Evolutionary conservation across 1,140 invertebrate genomes (phyloP).

Genomic region (Sinonovacula constricta): DNA sequence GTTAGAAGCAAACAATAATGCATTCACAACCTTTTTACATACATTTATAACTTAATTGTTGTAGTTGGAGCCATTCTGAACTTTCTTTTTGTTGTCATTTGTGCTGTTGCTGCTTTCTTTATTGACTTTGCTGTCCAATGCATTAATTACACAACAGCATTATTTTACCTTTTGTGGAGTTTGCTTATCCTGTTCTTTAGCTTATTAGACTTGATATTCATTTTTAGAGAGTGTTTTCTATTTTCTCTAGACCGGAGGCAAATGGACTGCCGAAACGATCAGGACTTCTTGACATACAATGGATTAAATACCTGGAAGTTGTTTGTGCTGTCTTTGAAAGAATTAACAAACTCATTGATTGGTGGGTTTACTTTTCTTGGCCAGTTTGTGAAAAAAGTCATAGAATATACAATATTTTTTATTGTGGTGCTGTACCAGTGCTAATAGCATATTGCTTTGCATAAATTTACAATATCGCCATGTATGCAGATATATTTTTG

Average conservation of each 20-base stretch:
- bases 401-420: conserved; percentile 23
- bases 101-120: conserved; percentile 12
- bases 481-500: conserved; percentile 38
- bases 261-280: conserved; percentile 51
- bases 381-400: neutral
- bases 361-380: conserved; percentile 36
- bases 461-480: conserved; percentile 17
- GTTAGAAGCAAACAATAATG: conserved; percentile 28
- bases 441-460: conserved; percentile 2
- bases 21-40: conserved; percentile 5
- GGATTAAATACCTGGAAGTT: conserved; percentile 38
- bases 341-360: conserved; percentile 37
- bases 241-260: conserved; percentile 49
- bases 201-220: conserved; percentile 50
- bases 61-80: conserved; percentile 13
- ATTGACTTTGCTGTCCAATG: conserved; percentile 56
- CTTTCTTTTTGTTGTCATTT: conserved; percentile 21
- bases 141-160: conserved; percentile 47
- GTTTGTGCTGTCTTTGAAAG: conserved; percentile 29
- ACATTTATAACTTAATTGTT: conserved; percentile 1
- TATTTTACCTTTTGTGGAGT: conserved; percentile 58
- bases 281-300: conserved; percentile 36
- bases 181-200: conserved; percentile 51
- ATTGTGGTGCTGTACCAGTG: conserved; percentile 14
- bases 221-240: conserved; percentile 51